Conservation (phyloP, 2,888 invertebrate genomes). For the Corythucha ciliata region DNA sequence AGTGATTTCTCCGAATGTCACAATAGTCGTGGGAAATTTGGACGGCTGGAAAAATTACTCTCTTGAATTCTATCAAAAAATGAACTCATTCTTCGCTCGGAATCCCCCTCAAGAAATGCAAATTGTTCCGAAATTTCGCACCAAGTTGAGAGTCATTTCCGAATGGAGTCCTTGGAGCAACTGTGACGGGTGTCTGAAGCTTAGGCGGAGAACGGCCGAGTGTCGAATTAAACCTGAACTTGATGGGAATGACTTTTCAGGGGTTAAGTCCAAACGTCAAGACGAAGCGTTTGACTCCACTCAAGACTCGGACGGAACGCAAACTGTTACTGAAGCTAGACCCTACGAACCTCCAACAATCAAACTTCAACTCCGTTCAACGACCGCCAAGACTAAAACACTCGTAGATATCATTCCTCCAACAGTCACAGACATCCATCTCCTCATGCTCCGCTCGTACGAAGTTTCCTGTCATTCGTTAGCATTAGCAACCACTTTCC, state of each 20-base stretch:
- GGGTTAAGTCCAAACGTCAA: too few relatives aligned
- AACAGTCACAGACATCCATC: too few relatives aligned
- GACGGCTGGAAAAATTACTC: slow-evolving; percentile 8
- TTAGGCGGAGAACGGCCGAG: slow-evolving; percentile 43
- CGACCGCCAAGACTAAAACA: too few relatives aligned
- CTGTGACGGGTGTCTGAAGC: slow-evolving; percentile 47
- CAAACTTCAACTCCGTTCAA: too few relatives aligned
- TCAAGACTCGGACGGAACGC: too few relatives aligned
- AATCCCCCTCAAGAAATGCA: slow-evolving; percentile 6
- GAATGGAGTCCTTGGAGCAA: slow-evolving; percentile 48
- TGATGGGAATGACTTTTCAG: too few relatives aligned
- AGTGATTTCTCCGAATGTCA: slow-evolving; percentile 5
- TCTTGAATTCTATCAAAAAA: not conserved
- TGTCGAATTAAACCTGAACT: slow-evolving; percentile 49
- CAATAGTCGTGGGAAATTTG: slow-evolving; percentile 1
- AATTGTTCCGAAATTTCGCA: slow-evolving; percentile 1
- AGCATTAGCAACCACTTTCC: not conserved
- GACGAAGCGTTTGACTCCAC: too few relatives aligned
- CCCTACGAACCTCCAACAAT: too few relatives aligned
- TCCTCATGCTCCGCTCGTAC: not conserved
- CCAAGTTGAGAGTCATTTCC: slow-evolving; percentile 36
- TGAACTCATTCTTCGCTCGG: slow-evolving; percentile 12
- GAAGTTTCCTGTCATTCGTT: slow-evolving; percentile 4
- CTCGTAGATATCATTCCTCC: too few relatives aligned
- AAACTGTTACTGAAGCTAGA: too few relatives aligned